Conservation (phyloP, 2,888 invertebrate genomes). For the Axea sp. region DNA sequence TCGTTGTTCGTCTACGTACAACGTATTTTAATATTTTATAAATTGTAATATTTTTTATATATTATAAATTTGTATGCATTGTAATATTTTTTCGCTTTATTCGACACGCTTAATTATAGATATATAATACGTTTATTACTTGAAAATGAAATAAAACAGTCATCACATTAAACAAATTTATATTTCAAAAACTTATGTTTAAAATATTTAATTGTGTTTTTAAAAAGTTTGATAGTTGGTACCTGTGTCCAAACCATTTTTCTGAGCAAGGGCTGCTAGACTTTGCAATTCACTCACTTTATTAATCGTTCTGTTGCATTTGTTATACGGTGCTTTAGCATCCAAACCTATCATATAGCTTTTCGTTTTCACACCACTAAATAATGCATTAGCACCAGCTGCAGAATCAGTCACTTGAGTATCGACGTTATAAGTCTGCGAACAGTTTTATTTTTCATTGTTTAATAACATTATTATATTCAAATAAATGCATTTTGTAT, state of each 20-base stretch:
- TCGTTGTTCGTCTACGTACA: no score
- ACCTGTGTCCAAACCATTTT: slow-evolving; percentile 82
- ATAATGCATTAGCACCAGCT: slow-evolving; percentile 84
- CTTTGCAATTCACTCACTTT: slow-evolving; percentile 76
- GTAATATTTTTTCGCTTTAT: no score
- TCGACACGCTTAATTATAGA: no score
- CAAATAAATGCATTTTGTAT: no score
- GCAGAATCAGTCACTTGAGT: slow-evolving; percentile 86
- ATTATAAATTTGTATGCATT: no score
- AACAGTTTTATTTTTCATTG: neutral
- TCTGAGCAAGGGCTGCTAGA: slow-evolving; percentile 82
- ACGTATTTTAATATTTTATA: no score
- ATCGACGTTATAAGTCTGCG: slow-evolving; percentile 85
- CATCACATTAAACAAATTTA: neutral
- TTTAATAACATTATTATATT: neutral
- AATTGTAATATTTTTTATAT: no score
- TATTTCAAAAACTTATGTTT: neutral
- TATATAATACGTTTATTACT: no score
- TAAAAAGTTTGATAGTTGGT: no score
- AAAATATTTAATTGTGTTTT: slow-evolving; percentile 28
- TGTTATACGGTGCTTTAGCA: slow-evolving; percentile 74
- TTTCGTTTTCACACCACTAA: slow-evolving; percentile 83
- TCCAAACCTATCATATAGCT: slow-evolving; percentile 82
- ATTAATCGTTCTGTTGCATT: slow-evolving; percentile 76
- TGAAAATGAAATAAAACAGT: no score